Base-by-base conservation (phyloP, 1,140 invertebrate genomes). In the Aricia agestis region DNA sequence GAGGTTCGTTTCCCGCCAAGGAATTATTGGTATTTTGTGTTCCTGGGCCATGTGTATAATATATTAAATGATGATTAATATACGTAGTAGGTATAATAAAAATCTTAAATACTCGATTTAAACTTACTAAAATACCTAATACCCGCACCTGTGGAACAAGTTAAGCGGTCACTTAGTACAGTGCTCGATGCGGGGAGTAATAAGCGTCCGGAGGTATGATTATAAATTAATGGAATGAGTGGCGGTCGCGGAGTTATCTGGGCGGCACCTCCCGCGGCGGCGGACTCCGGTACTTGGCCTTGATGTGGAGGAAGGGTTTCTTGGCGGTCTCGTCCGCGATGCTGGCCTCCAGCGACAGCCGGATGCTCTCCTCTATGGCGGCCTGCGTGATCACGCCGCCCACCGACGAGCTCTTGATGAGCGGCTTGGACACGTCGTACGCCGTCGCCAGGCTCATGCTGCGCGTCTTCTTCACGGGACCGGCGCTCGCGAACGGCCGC, bases 271-370 rank as follows among this genome's bases (percentile, higher is more conserved):
- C 92, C 17, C 92, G 79, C 73, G 93, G 93, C 70, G 94, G 93
- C 57, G 94, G 93, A 82, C 94, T 95, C 77, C 94, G 93, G 83
- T 95, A 96, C 85, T 96, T 95, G 84, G 94, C 94, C 79, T 94
- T 93, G 79, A 95, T 95, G 90, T 95, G 95, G 70, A 96, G 88
- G 85, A 95, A 96, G 63, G 93, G 89, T 82, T 93, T 92, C 66
- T 91, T 90, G 19, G 83, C 79, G 31, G 72, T 69, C 59, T 82
- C 72, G 74, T 91, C 87, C 6, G 78, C 83, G 65, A 91, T 88
- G 71, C 74, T 87, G 17, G 85, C 86, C 17, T 88, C 87, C 19
- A 92, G 75, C 13, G 90, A 91, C 65, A 83, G 76, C 6, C 89
- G 68, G 72, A 92, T 90, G 75, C 85, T 91, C 74, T 89, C 89